Evolutionary conservation across 2,888 invertebrate species (phyloP).

Genomic region (Ormyrus labotus): DNA sequence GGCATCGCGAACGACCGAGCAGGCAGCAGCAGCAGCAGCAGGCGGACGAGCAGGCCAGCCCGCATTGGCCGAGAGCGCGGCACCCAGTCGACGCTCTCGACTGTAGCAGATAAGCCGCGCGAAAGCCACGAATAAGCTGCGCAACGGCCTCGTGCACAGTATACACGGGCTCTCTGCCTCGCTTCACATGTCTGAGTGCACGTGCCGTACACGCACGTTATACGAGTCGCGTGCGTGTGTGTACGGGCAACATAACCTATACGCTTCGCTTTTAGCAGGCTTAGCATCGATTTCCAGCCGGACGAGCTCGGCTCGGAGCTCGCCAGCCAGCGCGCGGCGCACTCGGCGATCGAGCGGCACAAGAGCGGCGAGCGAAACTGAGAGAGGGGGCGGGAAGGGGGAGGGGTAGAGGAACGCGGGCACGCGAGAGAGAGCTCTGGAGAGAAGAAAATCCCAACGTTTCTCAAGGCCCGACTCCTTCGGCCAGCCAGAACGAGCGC

Average conservation of each 20-base stretch:
- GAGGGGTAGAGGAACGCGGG: slow-evolving; percentile 16
- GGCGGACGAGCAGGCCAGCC: no score
- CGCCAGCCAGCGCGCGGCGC: background rate
- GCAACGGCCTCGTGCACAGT: no score
- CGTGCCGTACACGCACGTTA: slow-evolving; percentile 58
- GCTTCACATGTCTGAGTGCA: slow-evolving; percentile 28
- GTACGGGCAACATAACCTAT: slow-evolving; percentile 51
- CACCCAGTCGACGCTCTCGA: no score
- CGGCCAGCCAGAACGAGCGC: slow-evolving; percentile 43
- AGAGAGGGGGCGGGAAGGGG: slow-evolving; percentile 11
- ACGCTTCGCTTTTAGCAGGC: slow-evolving; percentile 54
- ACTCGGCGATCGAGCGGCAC: slow-evolving; percentile 5
- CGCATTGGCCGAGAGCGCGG: no score
- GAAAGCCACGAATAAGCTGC: no score
- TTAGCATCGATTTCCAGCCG: slow-evolving; percentile 74
- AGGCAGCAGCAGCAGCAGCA: no score
- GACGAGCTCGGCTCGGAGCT: slow-evolving; percentile 63
- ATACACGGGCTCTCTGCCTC: no score
- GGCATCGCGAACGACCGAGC: no score
- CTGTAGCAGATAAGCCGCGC: no score
- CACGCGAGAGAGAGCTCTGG: slow-evolving; percentile 14
- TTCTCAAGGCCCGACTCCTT: slow-evolving; percentile 50
- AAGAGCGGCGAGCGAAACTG: slow-evolving; percentile 7
- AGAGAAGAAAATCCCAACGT: slow-evolving; percentile 36
- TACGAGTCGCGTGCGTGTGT: slow-evolving; percentile 43